phyloP scores from a whole-genome alignment of 1,140 invertebrate genomes.

The Ericerus pela region DNA sequence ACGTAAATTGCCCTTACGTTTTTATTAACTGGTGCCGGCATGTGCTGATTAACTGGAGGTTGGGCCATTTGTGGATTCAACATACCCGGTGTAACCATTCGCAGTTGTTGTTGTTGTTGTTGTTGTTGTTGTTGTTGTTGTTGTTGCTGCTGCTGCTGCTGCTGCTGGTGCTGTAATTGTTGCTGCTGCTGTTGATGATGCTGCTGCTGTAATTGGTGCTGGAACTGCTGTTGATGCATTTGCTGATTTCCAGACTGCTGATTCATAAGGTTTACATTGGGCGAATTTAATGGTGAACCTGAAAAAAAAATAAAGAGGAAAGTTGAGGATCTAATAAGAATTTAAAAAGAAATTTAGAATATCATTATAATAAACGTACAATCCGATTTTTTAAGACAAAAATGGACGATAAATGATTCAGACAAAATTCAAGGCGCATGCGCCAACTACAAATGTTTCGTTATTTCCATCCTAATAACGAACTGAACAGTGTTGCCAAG shows the following conservation, averaged over 20 bases:
- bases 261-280: not conserved
- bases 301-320: no score
- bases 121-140: conserved; percentile 28
- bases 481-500: no score
- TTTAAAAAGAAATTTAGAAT: no score
- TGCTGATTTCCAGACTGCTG: not conserved
- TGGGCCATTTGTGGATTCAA: no score
- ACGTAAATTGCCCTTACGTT: no score
- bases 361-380: no score
- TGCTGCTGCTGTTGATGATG: conserved; percentile 30
- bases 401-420: not conserved
- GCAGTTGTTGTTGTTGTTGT: conserved; percentile 28
- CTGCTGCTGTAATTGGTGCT: conserved; percentile 25
- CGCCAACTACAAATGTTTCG: no score
- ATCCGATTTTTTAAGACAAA: not conserved
- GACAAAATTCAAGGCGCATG: not conserved
- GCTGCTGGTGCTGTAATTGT: conserved; percentile 31
- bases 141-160: conserved; percentile 24
- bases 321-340: no score
- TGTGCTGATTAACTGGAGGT: no score
- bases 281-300: not conserved
- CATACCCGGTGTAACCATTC: not conserved
- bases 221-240: conserved; percentile 12
- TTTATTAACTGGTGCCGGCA: no score
- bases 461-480: no score